A percentile compares a stretch with the other conserved stretches of the same genome.
phyloP scores from a whole-genome alignment of 2,797 vertebrate genomes.

The Sphenodon punctatus region DNA sequence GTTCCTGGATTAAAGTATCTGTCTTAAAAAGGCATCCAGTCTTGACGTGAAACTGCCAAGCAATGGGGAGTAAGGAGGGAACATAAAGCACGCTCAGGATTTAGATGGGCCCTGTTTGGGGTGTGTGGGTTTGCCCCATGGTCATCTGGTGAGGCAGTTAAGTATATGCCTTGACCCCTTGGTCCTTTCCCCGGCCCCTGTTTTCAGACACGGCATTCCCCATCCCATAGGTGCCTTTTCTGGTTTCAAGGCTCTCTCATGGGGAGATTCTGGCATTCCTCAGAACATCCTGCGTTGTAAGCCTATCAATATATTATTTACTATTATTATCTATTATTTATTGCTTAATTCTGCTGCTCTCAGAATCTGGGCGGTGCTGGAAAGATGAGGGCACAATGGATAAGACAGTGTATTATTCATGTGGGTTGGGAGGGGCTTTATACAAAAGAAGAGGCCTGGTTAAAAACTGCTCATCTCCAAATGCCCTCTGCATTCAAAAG shows the following conservation, averaged over 20 bases:
- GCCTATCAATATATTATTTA: constrained; percentile 62
- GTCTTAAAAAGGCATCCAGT: too few species aligned
- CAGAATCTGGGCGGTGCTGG: background rate
- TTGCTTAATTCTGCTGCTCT: background rate
- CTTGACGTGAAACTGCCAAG: too few species aligned
- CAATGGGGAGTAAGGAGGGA: too few species aligned
- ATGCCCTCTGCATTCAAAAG: background rate
- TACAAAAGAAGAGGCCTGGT: background rate
- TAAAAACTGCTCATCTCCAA: background rate
- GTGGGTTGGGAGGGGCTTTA: background rate
- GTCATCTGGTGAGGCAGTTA: background rate
- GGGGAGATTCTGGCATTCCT: background rate
- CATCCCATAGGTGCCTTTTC: background rate
- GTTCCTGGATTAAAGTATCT: too few species aligned
- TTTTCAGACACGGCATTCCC: too few species aligned
- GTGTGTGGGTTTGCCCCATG: too few species aligned
- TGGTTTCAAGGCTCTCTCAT: background rate
- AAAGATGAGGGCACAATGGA: background rate
- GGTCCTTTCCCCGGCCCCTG: too few species aligned
- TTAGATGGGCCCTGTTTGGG: too few species aligned
- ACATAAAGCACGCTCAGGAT: too few species aligned
- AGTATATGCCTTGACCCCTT: background rate
- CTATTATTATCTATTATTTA: constrained; percentile 63
- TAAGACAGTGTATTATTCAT: background rate
- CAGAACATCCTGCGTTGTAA: background rate